Conservation (phyloP, 2,888 invertebrate genomes). For the Teleiodes luculella region DNA sequence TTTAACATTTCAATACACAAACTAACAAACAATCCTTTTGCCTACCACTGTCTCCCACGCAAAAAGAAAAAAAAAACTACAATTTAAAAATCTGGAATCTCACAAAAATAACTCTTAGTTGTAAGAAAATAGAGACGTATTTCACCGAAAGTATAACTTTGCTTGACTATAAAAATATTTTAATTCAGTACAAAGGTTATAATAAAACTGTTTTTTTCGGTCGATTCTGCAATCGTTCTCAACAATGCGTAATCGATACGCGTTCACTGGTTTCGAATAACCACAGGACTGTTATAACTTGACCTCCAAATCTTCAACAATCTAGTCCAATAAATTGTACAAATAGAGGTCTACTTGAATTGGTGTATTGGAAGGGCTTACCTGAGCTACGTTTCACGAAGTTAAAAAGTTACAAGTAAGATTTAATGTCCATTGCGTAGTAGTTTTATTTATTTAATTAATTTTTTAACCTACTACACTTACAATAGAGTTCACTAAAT, state of each 20-base stretch:
- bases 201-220: constrained; percentile 54
- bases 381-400: too few species aligned
- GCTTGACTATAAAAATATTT: constrained; percentile 22
- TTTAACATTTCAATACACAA: constrained; percentile 10
- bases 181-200: constrained; percentile 42
- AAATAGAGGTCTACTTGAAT: background rate
- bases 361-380: constrained; percentile 27
- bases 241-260: constrained; percentile 71
- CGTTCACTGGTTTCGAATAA: constrained; percentile 58
- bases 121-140: background rate
- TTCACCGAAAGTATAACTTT: background rate
- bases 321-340: background rate
- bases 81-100: background rate
- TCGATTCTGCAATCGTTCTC: constrained; percentile 53
- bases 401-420: too few species aligned
- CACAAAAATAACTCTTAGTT: background rate
- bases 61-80: background rate
- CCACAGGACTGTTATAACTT: constrained; percentile 32
- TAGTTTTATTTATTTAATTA: too few species aligned
- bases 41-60: constrained; percentile 17
- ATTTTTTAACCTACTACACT: too few species aligned
- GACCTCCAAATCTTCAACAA: constrained; percentile 19
- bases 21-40: constrained; percentile 19
- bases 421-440: too few species aligned
- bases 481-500: too few species aligned